Evolutionary conservation across 2,797 vertebrate species (phyloP), one percentile per base, ranked within the genome.

Genomic region (Delichon dasypus): DNA sequence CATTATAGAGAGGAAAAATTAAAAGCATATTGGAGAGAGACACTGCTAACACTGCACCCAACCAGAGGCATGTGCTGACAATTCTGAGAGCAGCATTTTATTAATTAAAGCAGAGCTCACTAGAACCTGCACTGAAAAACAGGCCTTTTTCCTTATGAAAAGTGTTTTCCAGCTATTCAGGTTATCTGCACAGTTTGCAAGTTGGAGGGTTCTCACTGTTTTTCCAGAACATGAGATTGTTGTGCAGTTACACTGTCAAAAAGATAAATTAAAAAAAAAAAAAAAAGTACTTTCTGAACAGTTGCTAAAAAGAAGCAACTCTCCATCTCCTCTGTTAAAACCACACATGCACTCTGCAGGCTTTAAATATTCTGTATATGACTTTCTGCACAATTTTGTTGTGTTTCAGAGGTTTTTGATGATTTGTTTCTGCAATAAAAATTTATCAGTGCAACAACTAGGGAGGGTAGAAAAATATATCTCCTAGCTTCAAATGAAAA

Each of bases 201-300:
- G 47, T 40, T 57, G 51, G 88, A 78, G 32, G 2, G 26, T 42
- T 91, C 48, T 62, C 15, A 2, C 17, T 61, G 32, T 25, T 85
- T 67, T 75, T 36, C 42, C 40, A 81, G 30, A 84, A 42, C 6
- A 19, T 4, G 42, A 16, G 6, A 17, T 2, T 5, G 6, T 14
- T 76, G 20, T 22, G 36, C 11, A 67, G 44, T 16, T 40, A 44
- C 9, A 16, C 10, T 25, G 10, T 34, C 10, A 29, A 81, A 70
- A 67, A 42, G 0, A 51, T 2, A 20, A 36, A 25, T 8, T 4
- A 0, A 3, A 34, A 55, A 20, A 11, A 10, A 57, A 25, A 10
- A 2, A 3, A 7, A 7, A 14, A 23, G 9, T 10, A 23, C 3
- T 62, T 74, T 80, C 32, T 14, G 10, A 62, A 20, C 5, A 32